Percentiles rank a stretch among this genome's conserved stretches.
Conservation (phyloP, 2,797 vertebrate species). For the Gymnoscopelus braueri region DNA sequence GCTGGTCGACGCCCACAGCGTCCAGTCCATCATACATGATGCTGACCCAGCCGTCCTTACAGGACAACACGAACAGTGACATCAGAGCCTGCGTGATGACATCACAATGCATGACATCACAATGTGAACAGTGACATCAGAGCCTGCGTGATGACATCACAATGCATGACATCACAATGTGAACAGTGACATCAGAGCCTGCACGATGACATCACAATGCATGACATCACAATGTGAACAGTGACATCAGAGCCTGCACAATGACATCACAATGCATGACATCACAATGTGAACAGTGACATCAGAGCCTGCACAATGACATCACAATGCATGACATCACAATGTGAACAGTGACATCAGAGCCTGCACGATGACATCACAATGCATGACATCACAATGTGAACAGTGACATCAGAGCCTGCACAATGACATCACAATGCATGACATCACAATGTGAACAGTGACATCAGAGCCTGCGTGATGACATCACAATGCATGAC, state of each 20-base stretch:
- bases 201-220: background rate
- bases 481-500: too few species aligned
- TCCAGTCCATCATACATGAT: slow-evolving; percentile 97
- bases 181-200: slow-evolving; percentile 87
- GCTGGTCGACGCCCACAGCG: slow-evolving; percentile 91
- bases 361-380: too few species aligned
- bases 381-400: slow-evolving; percentile 84
- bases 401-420: slow-evolving; percentile 87
- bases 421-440: background rate
- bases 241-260: too few species aligned
- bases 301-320: slow-evolving; percentile 85
- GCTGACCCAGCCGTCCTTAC: slow-evolving; percentile 97
- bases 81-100: slow-evolving; percentile 85
- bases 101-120: background rate
- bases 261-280: too few species aligned
- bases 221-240: too few species aligned
- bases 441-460: slow-evolving; percentile 72
- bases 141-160: too few species aligned
- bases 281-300: slow-evolving; percentile 84
- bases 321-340: background rate
- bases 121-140: too few species aligned
- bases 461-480: slow-evolving; percentile 91
- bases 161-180: slow-evolving; percentile 84
- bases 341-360: too few species aligned
- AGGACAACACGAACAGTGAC: slow-evolving; percentile 95